These are phyloP conservation scores for Calypte anna DNA, from an alignment of 2,113 vertebrate genomes.

Conservation along the genomic window DNA sequence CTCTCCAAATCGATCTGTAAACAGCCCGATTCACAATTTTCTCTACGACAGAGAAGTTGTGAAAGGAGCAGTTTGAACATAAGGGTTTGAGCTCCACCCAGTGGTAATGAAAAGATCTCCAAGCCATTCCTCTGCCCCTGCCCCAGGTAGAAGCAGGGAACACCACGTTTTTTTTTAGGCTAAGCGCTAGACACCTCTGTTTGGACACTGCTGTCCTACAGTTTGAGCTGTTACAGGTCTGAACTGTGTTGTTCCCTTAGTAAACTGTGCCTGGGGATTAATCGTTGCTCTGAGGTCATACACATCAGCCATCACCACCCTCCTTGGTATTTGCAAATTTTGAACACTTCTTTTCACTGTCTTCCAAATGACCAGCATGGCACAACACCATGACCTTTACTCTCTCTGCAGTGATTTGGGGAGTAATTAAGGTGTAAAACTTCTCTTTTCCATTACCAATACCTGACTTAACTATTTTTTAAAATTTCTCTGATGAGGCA, in stretches of 20 bases:
- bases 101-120: not conserved
- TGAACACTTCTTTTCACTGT: not conserved
- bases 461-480: not conserved
- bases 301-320: not conserved
- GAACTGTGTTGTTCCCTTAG: not conserved
- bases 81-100: conserved; percentile 54
- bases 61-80: not conserved
- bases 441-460: not conserved
- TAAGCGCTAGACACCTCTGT: not conserved
- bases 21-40: not conserved
- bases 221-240: not conserved
- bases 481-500: not conserved
- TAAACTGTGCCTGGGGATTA: not conserved
- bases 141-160: not conserved
- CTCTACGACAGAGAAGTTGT: fast-evolving
- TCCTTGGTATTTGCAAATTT: not conserved
- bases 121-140: not conserved
- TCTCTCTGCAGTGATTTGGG: not conserved
- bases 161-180: fast-evolving
- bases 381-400: not conserved
- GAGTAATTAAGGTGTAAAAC: not conserved
- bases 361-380: not conserved
- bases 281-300: not conserved
- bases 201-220: not conserved
- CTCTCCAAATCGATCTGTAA: not conserved